Evolutionary conservation across 1,140 invertebrate species (phyloP).

Genomic region (Hirudo medicinalis): DNA sequence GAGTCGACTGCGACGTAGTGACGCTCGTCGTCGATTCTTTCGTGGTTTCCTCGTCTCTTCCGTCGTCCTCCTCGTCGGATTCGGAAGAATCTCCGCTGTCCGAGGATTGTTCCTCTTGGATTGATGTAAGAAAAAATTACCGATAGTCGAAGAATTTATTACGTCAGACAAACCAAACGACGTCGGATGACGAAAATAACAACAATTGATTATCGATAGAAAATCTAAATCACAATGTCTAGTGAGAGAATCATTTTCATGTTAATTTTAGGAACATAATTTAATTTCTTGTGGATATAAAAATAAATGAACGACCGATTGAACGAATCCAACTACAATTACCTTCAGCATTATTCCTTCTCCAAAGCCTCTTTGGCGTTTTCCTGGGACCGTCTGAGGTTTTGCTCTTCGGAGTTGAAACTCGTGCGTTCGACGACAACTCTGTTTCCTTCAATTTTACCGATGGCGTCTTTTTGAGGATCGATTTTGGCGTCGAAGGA

Average conservation of each 20-base stretch:
- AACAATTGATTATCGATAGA: background rate
- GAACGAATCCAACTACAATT: background rate
- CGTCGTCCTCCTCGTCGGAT: background rate
- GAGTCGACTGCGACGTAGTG: background rate
- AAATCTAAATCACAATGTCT: background rate
- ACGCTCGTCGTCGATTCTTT: background rate
- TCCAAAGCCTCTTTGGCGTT: constrained; percentile 32
- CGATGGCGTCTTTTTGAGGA: background rate
- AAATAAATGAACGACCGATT: background rate
- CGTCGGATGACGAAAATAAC: background rate
- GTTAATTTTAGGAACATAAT: no score
- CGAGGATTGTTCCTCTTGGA: no score
- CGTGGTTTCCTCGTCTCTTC: background rate
- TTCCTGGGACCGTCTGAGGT: background rate
- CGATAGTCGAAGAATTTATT: no score
- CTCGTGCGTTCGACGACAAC: background rate
- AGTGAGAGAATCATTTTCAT: no score
- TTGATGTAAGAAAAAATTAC: no score
- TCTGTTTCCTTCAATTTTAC: background rate
- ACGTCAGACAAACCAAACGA: no score
- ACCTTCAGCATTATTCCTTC: constrained; percentile 27
- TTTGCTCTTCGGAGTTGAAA: background rate
- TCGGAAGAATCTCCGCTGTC: background rate
- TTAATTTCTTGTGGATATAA: no score
- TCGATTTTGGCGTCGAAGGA: background rate